Conservation (phyloP, 1,140 invertebrate genomes). For the Vanessa atalanta region DNA sequence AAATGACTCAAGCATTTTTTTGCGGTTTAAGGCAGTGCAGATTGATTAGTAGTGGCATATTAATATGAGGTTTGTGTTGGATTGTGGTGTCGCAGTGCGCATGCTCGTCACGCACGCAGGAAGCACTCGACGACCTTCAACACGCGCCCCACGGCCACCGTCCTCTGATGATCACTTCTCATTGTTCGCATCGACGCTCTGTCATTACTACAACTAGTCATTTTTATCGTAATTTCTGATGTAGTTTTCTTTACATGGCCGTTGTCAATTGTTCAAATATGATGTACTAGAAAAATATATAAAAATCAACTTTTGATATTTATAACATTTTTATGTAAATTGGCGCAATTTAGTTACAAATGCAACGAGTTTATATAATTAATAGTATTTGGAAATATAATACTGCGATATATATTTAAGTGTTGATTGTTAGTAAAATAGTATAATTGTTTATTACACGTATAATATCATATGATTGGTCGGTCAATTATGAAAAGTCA, state of each 20-base stretch:
- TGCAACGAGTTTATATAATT: background rate
- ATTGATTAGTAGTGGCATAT: conserved; percentile 41
- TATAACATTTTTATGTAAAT: too few relatives aligned
- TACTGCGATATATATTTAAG: background rate
- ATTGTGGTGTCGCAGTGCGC: conserved; percentile 41
- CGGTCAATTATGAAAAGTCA: conserved; percentile 13
- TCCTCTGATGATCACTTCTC: conserved; percentile 54
- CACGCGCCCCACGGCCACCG: conserved; percentile 65
- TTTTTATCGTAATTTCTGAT: conserved; percentile 28
- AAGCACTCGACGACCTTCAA: conserved; percentile 70
- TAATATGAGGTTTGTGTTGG: conserved; percentile 39
- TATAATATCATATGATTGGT: conserved; percentile 27
- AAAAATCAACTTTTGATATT: too few relatives aligned
- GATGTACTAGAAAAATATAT: background rate
- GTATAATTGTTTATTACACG: conserved; percentile 23
- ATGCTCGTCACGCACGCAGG: conserved; percentile 77
- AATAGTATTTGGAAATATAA: background rate
- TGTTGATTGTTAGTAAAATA: conserved; percentile 11
- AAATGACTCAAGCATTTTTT: conserved; percentile 24
- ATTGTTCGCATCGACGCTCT: conserved; percentile 55
- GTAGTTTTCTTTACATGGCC: conserved; percentile 6
- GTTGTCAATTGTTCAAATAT: background rate
- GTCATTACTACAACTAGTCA: conserved; percentile 27
- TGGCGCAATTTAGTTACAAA: background rate
- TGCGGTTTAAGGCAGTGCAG: conserved; percentile 30